Conservation (phyloP, 2,113 vertebrate genomes). For the Macrotis lagotis region DNA sequence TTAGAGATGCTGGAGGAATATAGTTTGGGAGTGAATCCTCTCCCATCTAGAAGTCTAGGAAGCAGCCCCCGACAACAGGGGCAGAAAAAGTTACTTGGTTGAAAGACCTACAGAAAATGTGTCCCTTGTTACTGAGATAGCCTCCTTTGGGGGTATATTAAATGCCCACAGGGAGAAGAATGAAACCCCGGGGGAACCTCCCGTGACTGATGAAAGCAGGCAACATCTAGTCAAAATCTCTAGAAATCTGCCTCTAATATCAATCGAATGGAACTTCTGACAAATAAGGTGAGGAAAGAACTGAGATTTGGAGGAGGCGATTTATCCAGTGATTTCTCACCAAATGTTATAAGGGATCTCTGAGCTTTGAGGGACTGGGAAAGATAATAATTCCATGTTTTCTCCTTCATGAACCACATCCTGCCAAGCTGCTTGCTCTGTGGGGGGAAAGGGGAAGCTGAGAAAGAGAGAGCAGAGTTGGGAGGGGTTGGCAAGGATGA, state of each 20-base stretch:
- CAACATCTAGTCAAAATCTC: background rate
- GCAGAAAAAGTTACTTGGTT: constrained; percentile 23
- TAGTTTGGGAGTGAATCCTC: constrained; percentile 3
- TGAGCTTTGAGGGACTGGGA: background rate
- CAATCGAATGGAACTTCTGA: background rate
- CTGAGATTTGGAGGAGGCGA: background rate
- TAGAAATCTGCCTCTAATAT: background rate
- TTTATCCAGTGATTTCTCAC: background rate
- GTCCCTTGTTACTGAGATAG: background rate
- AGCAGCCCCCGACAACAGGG: background rate
- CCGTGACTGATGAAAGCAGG: background rate
- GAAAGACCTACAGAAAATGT: constrained; percentile 18
- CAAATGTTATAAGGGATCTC: background rate
- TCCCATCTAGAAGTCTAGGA: constrained; percentile 9
- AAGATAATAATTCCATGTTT: background rate
- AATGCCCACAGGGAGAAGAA: background rate
- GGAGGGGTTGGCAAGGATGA: background rate
- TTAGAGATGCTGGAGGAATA: background rate
- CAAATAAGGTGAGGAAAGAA: background rate
- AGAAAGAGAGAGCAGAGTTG: constrained; percentile 4
- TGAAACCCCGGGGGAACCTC: background rate
- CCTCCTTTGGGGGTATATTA: background rate
- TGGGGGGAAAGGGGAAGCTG: constrained; percentile 26
- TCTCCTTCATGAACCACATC: background rate
- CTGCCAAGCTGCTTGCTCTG: background rate